A percentile compares a stretch with the other conserved stretches of the same genome.
phyloP scores from a whole-genome alignment of 2,113 vertebrate genomes.

The Galbula dea region DNA sequence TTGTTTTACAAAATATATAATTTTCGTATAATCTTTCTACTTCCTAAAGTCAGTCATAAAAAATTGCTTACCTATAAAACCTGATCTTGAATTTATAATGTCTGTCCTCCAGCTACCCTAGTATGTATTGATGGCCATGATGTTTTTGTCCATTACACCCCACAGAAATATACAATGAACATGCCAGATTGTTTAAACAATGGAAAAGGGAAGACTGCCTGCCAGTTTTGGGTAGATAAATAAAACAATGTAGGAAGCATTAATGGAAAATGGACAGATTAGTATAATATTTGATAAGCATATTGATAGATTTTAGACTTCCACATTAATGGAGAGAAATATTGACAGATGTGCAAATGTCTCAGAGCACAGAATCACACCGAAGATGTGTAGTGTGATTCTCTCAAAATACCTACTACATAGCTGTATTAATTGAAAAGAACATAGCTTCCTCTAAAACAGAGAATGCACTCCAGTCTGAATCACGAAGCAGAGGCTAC shows the following conservation, averaged over 20 bases:
- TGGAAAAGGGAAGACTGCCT: neutral
- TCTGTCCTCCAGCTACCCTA: neutral
- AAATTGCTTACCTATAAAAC: neutral
- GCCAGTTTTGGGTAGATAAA: neutral
- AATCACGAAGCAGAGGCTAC: neutral
- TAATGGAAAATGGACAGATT: neutral
- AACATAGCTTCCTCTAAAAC: neutral
- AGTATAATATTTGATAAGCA: neutral
- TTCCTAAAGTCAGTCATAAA: neutral
- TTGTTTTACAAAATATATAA: neutral
- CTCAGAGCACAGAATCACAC: too few relatives aligned
- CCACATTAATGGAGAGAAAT: neutral
- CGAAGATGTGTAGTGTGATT: too few relatives aligned
- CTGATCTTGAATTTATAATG: neutral
- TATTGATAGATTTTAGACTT: neutral
- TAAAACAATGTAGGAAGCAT: neutral
- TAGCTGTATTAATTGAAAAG: neutral
- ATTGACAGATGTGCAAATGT: neutral
- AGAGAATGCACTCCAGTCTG: neutral
- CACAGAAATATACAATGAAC: neutral
- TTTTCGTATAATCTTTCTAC: neutral
- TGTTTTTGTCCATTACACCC: neutral
- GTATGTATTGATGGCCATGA: neutral
- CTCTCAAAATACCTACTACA: neutral
- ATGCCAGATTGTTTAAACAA: neutral